Base-by-base conservation (phyloP, 2,113 vertebrate species). In the Lanius ludovicianus region DNA sequence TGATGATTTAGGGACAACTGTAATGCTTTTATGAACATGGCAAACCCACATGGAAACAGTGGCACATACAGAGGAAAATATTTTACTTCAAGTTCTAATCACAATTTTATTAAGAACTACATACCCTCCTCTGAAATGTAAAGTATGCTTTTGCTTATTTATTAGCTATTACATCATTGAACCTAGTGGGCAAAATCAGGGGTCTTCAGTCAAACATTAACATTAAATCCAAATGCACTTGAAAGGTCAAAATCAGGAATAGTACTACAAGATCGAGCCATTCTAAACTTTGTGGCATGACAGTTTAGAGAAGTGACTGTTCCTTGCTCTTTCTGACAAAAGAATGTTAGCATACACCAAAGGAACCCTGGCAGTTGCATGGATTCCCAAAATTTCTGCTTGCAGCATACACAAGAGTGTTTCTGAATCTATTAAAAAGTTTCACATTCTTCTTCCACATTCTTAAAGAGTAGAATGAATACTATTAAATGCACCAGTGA, bases 341-440 rank as follows among this genome's bases (percentile, higher is more conserved):
- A 50, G 4, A 87, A 82, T 11, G 39, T 20, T 13, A 67, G 50
- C 20, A 46, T 3, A 15, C 64, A 75, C 28, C 27, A 44, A 49
- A 87, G n/a, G 5, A 94, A 23, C 28, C 37, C 8, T 9, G 10
- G 46, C 65, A 63, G 23, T 13, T 79, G 33, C 62, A 65, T 46
- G 8, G 3, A 49, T 74, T 81, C 56, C 60, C 64, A 33, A 9
- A 20, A 46, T 77, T 87, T 73, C 47, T 90, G 35, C 39, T 75
- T 75, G 46, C 49, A 79, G 13, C 20, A 22, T 47, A 85, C 0
- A 0, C 47, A 64, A 25, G 11, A 8, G 35, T n/a, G 22, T 42
- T 93, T 52, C 70, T 60, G 57, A 83, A 83, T 53, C 63, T 35
- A 76, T 83, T 79, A 85, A 84, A 5, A 70, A 56, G 31, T 52